Evolutionary conservation across 1,140 invertebrate species (phyloP).

Genomic region (Atopsyche davidsoni): DNA sequence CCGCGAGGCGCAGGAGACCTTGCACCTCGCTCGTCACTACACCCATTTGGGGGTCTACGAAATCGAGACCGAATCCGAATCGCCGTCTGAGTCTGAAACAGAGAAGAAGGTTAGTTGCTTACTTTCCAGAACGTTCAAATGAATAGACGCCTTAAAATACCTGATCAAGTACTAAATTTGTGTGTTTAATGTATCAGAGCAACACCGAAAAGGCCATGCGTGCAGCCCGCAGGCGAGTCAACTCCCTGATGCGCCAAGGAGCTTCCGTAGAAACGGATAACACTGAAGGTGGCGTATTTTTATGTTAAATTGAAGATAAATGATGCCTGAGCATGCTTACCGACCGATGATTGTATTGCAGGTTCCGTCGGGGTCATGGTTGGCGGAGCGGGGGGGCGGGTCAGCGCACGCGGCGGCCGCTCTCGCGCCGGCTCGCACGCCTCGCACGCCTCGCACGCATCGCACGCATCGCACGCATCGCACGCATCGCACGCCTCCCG

Average conservation of each 20-base stretch:
- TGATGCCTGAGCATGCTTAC: background rate
- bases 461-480: too few relatives aligned
- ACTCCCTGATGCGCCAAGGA: slow-evolving; percentile 37
- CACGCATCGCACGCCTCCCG: slow-evolving; percentile 37
- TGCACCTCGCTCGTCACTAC: slow-evolving; percentile 30
- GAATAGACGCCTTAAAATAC: too few relatives aligned
- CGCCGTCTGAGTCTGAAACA: slow-evolving; percentile 29
- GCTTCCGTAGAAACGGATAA: slow-evolving; percentile 34
- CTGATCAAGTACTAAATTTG: too few relatives aligned
- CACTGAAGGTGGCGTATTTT: slow-evolving; percentile 30
- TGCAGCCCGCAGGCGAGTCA: slow-evolving; percentile 37
- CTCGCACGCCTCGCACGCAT: too few relatives aligned
- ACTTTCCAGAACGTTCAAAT: background rate
- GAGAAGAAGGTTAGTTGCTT: slow-evolving; percentile 9
- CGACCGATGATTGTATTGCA: background rate
- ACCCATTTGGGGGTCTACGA: slow-evolving; percentile 14
- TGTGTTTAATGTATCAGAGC: too few relatives aligned
- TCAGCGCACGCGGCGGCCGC: too few relatives aligned
- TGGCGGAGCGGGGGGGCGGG: background rate
- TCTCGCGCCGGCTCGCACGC: background rate
- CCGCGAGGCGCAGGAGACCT: slow-evolving; percentile 37
- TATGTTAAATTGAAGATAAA: background rate
- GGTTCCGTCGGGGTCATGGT: background rate
- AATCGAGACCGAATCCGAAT: slow-evolving; percentile 35
- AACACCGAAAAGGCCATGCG: too few relatives aligned